A percentile compares a stretch with the other conserved stretches of the same genome.
phyloP scores from a whole-genome alignment of 2,888 invertebrate species.

The Campoplex nolae region DNA sequence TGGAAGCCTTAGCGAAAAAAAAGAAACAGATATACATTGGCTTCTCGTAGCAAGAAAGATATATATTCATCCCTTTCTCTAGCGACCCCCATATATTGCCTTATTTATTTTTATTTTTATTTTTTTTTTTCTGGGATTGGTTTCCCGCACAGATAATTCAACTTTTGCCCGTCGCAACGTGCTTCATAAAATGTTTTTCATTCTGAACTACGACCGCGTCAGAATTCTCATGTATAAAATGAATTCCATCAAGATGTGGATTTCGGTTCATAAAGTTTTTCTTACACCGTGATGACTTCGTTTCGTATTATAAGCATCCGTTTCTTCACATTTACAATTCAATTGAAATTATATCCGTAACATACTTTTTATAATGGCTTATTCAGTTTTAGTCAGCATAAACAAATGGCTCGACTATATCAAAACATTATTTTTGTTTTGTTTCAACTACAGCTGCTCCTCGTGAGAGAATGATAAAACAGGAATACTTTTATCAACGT shows the following conservation, averaged over 20 bases:
- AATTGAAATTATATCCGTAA: conserved; percentile 25
- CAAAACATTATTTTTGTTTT: neutral
- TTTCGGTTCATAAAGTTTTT: conserved; percentile 60
- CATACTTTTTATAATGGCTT: neutral
- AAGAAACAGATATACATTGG: conserved; percentile 53
- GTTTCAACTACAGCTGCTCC: neutral
- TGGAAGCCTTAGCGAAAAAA: conserved; percentile 50
- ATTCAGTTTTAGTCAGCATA: neutral
- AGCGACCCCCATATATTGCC: conserved; percentile 23
- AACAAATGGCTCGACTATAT: neutral
- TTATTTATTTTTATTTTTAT: conserved; percentile 10
- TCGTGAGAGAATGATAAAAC: neutral
- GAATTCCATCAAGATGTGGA: conserved; percentile 54
- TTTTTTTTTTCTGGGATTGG: conserved; percentile 61
- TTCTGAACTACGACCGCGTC: conserved; percentile 27
- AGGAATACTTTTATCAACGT: neutral
- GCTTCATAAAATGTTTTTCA: conserved; percentile 43
- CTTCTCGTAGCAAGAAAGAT: conserved; percentile 29
- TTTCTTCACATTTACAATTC: conserved; percentile 35
- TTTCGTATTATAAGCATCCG: conserved; percentile 23
- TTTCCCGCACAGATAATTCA: conserved; percentile 65
- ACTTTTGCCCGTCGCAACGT: conserved; percentile 58
- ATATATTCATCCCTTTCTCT: conserved; percentile 18
- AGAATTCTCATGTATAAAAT: conserved; percentile 55
- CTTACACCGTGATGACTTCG: conserved; percentile 6